A percentile compares a stretch with the other conserved stretches of the same genome.
Evolutionary conservation across 2,113 vertebrate species (phyloP).

Genomic region (Ondatra zibethicus): DNA sequence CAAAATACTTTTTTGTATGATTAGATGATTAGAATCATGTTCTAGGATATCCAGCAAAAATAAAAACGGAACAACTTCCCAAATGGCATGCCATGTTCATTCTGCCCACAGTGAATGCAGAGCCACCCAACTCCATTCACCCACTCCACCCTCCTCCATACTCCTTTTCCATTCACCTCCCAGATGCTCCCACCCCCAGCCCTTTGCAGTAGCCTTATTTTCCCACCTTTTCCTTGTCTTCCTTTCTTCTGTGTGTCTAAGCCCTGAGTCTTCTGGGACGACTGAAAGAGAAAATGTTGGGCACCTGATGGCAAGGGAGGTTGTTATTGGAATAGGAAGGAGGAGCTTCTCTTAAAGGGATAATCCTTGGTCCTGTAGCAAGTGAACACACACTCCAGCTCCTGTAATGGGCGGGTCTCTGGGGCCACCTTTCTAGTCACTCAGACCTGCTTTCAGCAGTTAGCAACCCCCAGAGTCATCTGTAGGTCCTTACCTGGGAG

Average conservation of each 20-base stretch:
- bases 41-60: not conserved
- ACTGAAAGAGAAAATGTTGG: not conserved
- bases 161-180: not conserved
- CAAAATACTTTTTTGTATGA: not conserved
- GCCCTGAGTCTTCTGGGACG: not conserved
- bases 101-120: not conserved
- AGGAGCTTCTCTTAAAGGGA: conserved; percentile 54
- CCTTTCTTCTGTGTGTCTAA: not conserved
- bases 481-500: not conserved
- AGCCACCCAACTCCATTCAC: not conserved
- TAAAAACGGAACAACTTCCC: not conserved
- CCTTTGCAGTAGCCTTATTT: not conserved
- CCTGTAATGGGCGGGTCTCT: not conserved
- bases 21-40: not conserved
- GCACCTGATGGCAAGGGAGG: not conserved
- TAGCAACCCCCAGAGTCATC: not conserved
- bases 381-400: not conserved
- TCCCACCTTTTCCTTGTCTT: conserved; percentile 26
- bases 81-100: not conserved
- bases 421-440: not conserved
- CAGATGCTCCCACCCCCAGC: not conserved
- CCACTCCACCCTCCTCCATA: not conserved
- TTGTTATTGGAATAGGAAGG: conserved; percentile 3
- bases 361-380: not conserved
- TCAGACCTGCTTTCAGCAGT: not conserved